Percentiles rank a stretch among this genome's conserved stretches.
phyloP scores from a whole-genome alignment of 2,888 invertebrate genomes.

The Andrena marginata region DNA sequence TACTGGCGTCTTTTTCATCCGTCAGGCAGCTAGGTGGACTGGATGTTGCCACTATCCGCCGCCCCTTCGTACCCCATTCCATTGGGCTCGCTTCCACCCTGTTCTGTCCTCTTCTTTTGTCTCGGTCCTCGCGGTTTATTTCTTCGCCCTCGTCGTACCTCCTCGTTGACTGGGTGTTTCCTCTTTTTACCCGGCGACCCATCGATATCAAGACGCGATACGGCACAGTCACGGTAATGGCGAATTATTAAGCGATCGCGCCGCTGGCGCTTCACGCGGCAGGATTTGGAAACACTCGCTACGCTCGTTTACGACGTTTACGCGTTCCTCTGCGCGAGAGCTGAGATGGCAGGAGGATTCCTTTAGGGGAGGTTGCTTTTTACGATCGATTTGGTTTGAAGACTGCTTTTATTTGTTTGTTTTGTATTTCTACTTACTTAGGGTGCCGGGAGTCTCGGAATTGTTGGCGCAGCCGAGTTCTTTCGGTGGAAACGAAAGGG shows the following conservation, averaged over 20 bases:
- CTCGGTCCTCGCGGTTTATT: neutral
- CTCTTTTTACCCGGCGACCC: neutral
- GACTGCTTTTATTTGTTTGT: neutral
- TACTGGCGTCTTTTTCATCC: conserved; percentile 28
- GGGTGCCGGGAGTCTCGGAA: too few species aligned
- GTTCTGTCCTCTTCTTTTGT: neutral
- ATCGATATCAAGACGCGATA: conserved; percentile 10
- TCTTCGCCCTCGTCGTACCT: neutral
- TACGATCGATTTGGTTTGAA: neutral
- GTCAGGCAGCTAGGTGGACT: conserved; percentile 8
- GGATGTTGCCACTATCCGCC: conserved; percentile 1
- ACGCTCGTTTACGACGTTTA: neutral
- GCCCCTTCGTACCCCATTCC: neutral
- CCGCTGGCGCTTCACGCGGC: neutral
- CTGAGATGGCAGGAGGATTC: neutral
- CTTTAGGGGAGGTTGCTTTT: neutral
- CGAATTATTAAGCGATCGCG: conserved; percentile 23
- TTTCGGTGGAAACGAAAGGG: too few species aligned
- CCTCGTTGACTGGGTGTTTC: neutral
- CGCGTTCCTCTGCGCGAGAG: neutral
- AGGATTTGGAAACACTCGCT: neutral
- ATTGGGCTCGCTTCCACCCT: neutral
- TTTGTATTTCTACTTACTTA: neutral
- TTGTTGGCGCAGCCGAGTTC: too few species aligned
- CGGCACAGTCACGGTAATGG: conserved; percentile 6